phyloP scores from a whole-genome alignment of 2,888 invertebrate species.

The Cephus spinipes region DNA sequence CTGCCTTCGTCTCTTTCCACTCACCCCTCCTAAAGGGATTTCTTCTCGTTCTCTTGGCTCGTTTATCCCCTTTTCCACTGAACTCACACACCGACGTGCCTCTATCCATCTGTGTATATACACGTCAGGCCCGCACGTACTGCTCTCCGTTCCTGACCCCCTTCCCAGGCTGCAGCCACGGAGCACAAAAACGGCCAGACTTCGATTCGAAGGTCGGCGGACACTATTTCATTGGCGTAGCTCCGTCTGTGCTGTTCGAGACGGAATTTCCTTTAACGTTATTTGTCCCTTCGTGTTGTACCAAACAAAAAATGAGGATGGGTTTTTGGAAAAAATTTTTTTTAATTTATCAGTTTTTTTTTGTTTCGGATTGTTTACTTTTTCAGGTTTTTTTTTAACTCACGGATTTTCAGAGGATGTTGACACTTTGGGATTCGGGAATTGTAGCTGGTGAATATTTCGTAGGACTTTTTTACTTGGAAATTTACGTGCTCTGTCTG shows the following conservation, averaged over 20 bases:
- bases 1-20: slow-evolving; percentile 9
- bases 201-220: slow-evolving; percentile 61
- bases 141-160: slow-evolving; percentile 31
- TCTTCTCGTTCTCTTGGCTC: slow-evolving; percentile 7
- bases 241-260: slow-evolving; percentile 7
- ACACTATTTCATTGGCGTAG: slow-evolving; percentile 58
- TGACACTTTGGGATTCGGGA: background rate
- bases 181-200: slow-evolving; percentile 59
- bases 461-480: background rate
- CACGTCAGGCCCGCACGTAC: slow-evolving; percentile 25
- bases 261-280: background rate
- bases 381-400: background rate
- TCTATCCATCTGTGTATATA: slow-evolving; percentile 1
- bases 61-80: slow-evolving; percentile 19
- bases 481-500: background rate
- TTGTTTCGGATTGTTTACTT: background rate
- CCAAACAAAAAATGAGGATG: background rate
- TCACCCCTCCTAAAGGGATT: slow-evolving; percentile 11
- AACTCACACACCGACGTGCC: slow-evolving; percentile 12
- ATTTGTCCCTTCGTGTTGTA: too few relatives aligned
- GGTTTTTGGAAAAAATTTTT: background rate
- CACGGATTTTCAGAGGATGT: background rate
- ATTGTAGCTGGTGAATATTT: background rate
- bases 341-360: background rate
- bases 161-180: slow-evolving; percentile 37